These are phyloP conservation scores for Druceiella hillmani DNA, from an alignment of 2,888 invertebrate genomes.

Conservation along the genomic window DNA sequence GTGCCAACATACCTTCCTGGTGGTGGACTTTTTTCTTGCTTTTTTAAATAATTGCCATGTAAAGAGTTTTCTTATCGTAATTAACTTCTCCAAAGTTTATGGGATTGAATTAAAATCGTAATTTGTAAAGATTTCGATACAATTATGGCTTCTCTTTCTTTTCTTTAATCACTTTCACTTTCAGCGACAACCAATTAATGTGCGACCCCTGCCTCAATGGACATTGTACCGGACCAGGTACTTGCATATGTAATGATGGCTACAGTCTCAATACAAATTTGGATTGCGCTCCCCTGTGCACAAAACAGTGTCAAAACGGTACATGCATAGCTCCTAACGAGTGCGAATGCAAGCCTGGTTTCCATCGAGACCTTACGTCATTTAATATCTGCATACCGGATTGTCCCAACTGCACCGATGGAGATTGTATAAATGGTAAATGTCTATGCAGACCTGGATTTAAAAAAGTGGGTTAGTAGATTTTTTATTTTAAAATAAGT, in stretches of 20 bases:
- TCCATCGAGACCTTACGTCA: background rate
- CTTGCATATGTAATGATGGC: slow-evolving; percentile 10
- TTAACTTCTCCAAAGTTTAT: too few species aligned
- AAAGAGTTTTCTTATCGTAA: too few species aligned
- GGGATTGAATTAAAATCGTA: too few species aligned
- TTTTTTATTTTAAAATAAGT: too few species aligned
- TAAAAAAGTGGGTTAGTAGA: too few species aligned
- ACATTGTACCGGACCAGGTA: slow-evolving; percentile 28
- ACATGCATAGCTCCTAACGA: slow-evolving; percentile 32
- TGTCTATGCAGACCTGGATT: slow-evolving; percentile 28
- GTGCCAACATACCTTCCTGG: too few species aligned
- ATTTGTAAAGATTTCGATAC: too few species aligned
- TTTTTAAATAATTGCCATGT: too few species aligned
- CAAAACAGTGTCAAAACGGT: slow-evolving; percentile 29
- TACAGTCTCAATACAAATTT: background rate
- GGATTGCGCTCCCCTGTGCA: slow-evolving; percentile 20
- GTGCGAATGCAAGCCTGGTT: slow-evolving; percentile 23
- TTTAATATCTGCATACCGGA: slow-evolving; percentile 19
- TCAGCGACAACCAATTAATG: too few species aligned
- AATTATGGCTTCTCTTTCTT: too few species aligned
- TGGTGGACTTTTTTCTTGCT: too few species aligned
- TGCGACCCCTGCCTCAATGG: slow-evolving; percentile 17
- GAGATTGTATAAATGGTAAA: slow-evolving; percentile 15
- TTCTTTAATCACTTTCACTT: too few species aligned
- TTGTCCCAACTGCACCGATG: slow-evolving; percentile 19